These are phyloP conservation scores for Rhingia campestris DNA, from an alignment of 2,888 invertebrate genomes.

Conservation along the genomic window DNA sequence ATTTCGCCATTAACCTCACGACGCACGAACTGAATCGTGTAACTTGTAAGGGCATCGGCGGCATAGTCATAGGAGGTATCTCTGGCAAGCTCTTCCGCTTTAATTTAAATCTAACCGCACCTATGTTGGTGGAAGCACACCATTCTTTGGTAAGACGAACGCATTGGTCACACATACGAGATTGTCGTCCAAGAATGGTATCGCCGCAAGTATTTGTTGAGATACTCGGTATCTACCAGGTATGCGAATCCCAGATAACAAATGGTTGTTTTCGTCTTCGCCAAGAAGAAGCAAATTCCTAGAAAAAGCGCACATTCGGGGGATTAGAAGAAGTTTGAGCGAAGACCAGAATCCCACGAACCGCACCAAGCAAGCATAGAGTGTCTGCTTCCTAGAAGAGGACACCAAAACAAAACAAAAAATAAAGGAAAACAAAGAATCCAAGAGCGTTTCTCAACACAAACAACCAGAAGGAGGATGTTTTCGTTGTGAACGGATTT, in stretches of 20 bases:
- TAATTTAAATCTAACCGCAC: constrained; percentile 1
- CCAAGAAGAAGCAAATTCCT: constrained; percentile 32
- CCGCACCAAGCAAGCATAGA: not conserved
- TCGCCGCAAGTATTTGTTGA: constrained; percentile 7
- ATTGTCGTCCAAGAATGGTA: constrained; percentile 22
- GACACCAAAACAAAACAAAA: constrained; percentile 29
- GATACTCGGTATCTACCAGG: not conserved
- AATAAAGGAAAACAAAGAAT: constrained; percentile 20
- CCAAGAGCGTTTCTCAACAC: not conserved
- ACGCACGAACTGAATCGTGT: constrained; percentile 1
- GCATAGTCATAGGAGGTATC: not conserved
- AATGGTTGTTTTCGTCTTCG: constrained; percentile 50
- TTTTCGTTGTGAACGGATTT: constrained; percentile 55
- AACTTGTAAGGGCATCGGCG: not conserved
- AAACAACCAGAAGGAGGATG: constrained; percentile 47
- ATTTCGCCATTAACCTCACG: not conserved
- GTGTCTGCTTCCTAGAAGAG: constrained; percentile 62
- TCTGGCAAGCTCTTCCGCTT: not conserved
- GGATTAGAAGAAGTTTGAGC: constrained; percentile 56
- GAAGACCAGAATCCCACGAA: constrained; percentile 51
- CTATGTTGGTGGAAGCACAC: constrained; percentile 3
- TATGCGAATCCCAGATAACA: constrained; percentile 39
- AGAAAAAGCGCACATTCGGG: constrained; percentile 50
- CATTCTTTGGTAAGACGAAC: constrained; percentile 3
- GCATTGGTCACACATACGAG: not conserved